Conservation (phyloP, 2,888 invertebrate species). For the Oligia fasciuncula region DNA sequence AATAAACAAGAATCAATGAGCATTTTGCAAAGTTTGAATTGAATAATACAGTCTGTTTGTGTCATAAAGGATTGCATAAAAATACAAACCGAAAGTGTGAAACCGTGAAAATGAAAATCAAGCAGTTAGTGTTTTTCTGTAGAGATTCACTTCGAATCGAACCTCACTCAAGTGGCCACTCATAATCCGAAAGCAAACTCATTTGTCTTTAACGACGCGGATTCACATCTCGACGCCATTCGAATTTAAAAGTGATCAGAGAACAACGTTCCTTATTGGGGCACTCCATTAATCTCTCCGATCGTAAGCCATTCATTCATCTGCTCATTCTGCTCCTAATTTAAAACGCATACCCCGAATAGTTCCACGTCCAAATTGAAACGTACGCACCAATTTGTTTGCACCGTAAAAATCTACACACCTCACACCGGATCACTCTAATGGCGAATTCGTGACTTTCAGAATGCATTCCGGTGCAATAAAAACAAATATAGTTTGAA, state of each 20-base stretch:
- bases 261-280: background rate
- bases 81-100: no score
- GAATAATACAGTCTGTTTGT: no score
- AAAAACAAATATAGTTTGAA: conserved; percentile 87
- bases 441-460: conserved; percentile 86
- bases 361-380: conserved; percentile 55
- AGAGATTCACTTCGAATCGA: no score
- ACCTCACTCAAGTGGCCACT: no score
- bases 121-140: no score
- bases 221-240: background rate
- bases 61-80: no score
- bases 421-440: conserved; percentile 75
- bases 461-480: conserved; percentile 85
- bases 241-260: background rate
- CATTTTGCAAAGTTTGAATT: no score
- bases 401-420: conserved; percentile 67
- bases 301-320: conserved; percentile 32
- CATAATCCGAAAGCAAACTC: no score
- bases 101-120: no score
- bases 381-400: conserved; percentile 53
- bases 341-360: conserved; percentile 47
- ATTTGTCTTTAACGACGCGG: background rate
- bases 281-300: conserved; percentile 34
- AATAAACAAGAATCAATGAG: no score
- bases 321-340: conserved; percentile 1